Conservation (phyloP, 2,797 vertebrate species). For the Petrocephalus schoutedeni region DNA sequence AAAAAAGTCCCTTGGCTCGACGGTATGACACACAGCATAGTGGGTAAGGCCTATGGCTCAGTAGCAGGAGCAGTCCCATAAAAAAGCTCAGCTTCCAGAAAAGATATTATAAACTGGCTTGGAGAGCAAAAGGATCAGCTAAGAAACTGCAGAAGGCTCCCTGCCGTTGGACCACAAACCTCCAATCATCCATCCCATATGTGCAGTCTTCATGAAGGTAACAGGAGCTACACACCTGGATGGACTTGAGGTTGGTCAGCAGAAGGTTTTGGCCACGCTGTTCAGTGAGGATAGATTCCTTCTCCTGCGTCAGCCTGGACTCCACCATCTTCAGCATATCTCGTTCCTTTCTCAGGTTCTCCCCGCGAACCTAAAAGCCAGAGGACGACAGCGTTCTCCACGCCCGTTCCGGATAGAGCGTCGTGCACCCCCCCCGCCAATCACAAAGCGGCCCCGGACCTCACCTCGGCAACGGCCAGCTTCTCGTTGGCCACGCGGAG, state of each 20-base stretch:
- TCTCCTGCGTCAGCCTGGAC: constrained; percentile 76
- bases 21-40: background rate
- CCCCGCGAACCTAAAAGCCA: constrained; percentile 70
- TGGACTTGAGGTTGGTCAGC: constrained; percentile 84
- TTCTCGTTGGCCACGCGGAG: constrained; percentile 82
- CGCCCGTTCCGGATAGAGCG: background rate
- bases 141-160: background rate
- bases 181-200: background rate
- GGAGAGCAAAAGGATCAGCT: background rate
- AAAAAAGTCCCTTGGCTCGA: background rate
- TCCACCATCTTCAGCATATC: constrained; percentile 85
- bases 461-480: constrained; percentile 81
- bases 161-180: background rate
- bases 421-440: background rate
- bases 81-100: background rate
- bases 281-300: constrained; percentile 77
- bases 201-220: background rate
- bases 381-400: background rate
- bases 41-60: background rate
- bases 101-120: background rate
- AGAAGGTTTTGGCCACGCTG: constrained; percentile 87
- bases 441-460: background rate
- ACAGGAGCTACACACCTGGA: constrained; percentile 66
- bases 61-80: background rate
- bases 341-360: constrained; percentile 86